Base-by-base conservation (phyloP, 2,113 vertebrate species). In the Nesospiza acunhae region DNA sequence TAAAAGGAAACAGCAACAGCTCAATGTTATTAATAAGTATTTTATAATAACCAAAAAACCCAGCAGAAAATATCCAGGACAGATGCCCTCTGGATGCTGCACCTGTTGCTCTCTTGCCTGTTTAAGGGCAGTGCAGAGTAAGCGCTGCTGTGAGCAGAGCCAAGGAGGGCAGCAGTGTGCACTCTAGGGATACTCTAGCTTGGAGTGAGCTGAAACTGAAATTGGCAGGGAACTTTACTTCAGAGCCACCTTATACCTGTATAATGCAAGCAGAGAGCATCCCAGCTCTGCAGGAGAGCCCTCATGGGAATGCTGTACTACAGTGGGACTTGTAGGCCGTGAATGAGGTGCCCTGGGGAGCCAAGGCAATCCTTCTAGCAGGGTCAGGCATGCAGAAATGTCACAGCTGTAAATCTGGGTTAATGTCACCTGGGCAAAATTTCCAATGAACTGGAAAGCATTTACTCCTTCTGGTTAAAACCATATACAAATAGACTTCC, bases 31-130 rank as follows among this genome's bases (percentile, higher is more conserved):
- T 94, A 93, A 81, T 91, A 96, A 94, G 68, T 60, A 55, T 73
- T 94, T 93, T 75, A 83, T 87, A 90, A 95, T 59, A 81, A 94
- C 68, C 0, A 3, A 90, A 96, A 87, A 86, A 78, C 6, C 18
- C 75, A 81, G 86, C 60, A 94, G 90, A 87, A 96, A 69, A 86
- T 86, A 85, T 69, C 15, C 9, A 7, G 81, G 89, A 73, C 88
- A 66, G 67, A 93, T 90, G 83, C 72, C 82, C 31, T 93, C 52
- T 67, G 78, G 79, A 68, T 88, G 68, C 75, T 94, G 95, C 93
- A 97, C 93, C 94, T 96, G 96, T 96, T 28, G 2, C 75, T 77
- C 84, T 63, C 67, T 92, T 93, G 94, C 59, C 94, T 96, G 87
- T 95, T 95, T 96, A 94, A 95, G 94, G 93, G 79, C 89, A 95